Evolutionary conservation across 2,113 vertebrate species (phyloP), one percentile per base, ranked within the genome.

Genomic region (Nyctereutes procyonoides): DNA sequence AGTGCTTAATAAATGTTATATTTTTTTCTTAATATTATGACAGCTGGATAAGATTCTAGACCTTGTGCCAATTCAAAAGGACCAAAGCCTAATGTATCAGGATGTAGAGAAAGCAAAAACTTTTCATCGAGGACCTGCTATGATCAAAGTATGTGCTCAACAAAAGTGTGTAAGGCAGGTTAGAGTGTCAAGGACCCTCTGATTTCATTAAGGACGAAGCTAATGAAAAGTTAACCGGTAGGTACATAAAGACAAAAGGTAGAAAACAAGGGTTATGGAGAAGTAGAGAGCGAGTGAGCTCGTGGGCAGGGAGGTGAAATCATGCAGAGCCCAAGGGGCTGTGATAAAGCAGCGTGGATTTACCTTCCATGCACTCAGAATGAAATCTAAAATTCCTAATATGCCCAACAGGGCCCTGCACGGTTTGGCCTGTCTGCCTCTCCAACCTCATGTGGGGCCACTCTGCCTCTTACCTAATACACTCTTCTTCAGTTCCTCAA

Each of bases 1-100:
- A 69, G 19, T 71, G 58, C 43, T 94, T 62, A 69, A 51, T 67
- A 65, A 60, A 60, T 76, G 32, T 43, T 89, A 86, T n/a, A 58
- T 24, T 87, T 90, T 80, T 69, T 97, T 62, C 55, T 74, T 56
- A 62, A 32, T 83, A 76, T 90, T 38, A 58, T 38, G 56, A 79
- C 53, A 96, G 26, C 65, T 53, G 73, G 73, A 62, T 60, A 90
- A 32, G 19, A 22, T 48, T 91, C 83, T 84, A 51, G 58, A 20
- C 38, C 20, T 24, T 56, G 38, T 43, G 5, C 60, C 56, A 60
- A 26, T 63, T 80, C 14, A 77, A 67, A 80, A 79, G 38, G 28
- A 56, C 71, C 30, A 79, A 43, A 73, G n/a, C n/a, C 55, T 74
- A 69, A n/a, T 32, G 19, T 38, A 76, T 58, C 48, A 17, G 62